A percentile compares a stretch with the other conserved stretches of the same genome.
Evolutionary conservation across 2,797 vertebrate genomes (phyloP).

Genomic region (Pseudocheirus occidentalis): DNA sequence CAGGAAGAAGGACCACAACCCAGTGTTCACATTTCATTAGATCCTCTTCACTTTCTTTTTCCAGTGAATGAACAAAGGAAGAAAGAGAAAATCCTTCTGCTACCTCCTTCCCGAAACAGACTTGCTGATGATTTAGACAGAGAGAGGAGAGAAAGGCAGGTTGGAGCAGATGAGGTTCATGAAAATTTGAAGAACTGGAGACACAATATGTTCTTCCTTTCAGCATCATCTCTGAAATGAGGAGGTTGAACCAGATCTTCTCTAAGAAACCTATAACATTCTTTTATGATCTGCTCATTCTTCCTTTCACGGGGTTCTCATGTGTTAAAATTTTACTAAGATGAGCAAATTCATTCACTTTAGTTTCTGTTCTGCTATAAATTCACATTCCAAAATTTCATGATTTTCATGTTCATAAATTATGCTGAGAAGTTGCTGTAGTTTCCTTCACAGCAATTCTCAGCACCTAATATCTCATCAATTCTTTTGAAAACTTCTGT

Average conservation of each 20-base stretch:
- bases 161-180: background rate
- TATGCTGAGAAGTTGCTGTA: background rate
- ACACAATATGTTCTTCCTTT: background rate
- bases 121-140: background rate
- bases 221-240: background rate
- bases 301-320: background rate
- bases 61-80: background rate
- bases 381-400: background rate
- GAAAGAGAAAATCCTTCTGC: background rate
- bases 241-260: background rate
- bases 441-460: conserved; percentile 28
- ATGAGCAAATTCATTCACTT: conserved; percentile 1
- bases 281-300: background rate
- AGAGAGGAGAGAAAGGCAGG: background rate
- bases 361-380: background rate
- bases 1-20: background rate
- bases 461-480: background rate
- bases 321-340: conserved; percentile 35
- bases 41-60: background rate
- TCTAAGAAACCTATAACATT: background rate
- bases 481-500: conserved; percentile 15
- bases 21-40: background rate
- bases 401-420: conserved; percentile 22
- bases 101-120: background rate
- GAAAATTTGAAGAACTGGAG: background rate